A percentile compares a stretch with the other conserved stretches of the same genome.
Evolutionary conservation across 2,113 vertebrate genomes (phyloP).

Genomic region (Eupsittula cactorum): DNA sequence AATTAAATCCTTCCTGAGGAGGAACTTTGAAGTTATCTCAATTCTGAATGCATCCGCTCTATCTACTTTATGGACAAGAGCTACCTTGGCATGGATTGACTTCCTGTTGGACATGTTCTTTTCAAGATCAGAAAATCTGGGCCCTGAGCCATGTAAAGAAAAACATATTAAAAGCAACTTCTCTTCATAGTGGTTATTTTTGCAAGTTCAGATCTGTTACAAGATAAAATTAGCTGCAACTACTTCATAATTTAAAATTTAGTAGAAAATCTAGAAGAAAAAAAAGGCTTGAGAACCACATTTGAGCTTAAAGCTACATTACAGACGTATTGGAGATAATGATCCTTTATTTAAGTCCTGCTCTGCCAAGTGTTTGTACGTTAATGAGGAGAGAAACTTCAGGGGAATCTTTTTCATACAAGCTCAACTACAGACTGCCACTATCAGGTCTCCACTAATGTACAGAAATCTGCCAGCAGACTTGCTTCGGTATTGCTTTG

Average conservation of each 20-base stretch:
- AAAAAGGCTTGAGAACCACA: background rate
- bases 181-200: background rate
- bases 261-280: background rate
- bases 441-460: background rate
- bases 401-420: background rate
- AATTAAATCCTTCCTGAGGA: conserved; percentile 27
- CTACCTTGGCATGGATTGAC: background rate
- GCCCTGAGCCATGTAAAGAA: background rate
- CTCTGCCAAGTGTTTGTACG: background rate
- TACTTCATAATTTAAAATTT: background rate
- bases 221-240: background rate
- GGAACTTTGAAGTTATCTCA: conserved; percentile 45
- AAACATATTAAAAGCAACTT: background rate
- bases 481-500: background rate
- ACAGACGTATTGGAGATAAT: background rate
- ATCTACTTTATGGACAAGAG: conserved; percentile 9
- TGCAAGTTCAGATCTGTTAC: background rate
- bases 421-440: background rate
- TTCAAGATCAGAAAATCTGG: conserved; percentile 32
- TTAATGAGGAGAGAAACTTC: background rate
- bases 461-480: background rate
- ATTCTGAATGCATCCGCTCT: background rate
- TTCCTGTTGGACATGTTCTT: conserved; percentile 19
- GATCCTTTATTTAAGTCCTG: background rate
- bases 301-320: background rate